Base-by-base conservation (phyloP, 1,140 invertebrate genomes). In the Drosophila hydei region DNA sequence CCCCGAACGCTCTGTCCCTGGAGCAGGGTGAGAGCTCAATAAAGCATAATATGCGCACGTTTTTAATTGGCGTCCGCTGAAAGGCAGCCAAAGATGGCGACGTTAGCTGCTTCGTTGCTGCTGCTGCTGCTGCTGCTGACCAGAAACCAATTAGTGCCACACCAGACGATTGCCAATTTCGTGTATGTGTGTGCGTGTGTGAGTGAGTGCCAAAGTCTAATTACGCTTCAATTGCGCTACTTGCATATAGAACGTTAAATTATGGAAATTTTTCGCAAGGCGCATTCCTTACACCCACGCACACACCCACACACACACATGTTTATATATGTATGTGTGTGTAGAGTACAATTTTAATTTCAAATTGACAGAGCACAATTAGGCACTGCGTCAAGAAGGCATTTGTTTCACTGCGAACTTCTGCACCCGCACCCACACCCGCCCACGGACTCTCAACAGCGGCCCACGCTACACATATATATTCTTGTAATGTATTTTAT, bases 211-310 rank as follows among this genome's bases (percentile, higher is more conserved):
- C 78, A 81, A 80, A 71, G 71, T 90, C 89, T 91, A 91, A 91
- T 91, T 91, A 91, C 84, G 87, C 83, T 89, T 84, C 83, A 91
- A 89, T 90, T 87, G 80, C 89, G 84, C 77, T 72, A 87, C 81
- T 85, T 89, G 89, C 89, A 91, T 91, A 91, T 90, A 91, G 80
- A 91, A 89, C 81, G 89, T 48, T 72, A 85, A 91, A 91, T 91
- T 91, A 91, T 91, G 89, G 89, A 91, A 91, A 91, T 91, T 91
- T 80, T 88, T 88, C 71, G 72, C 78, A 89, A 83, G 73, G 71
- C 84, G 84, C 85, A 89, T 88, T 88, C 83, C 83, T 88, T 88
- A 62, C 38, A 60, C 56, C 36, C 30, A 30, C 43, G 14, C 40
- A 43, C 16, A 45, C 42, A 45, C 7, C 19, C 8, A 21, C 18